A percentile compares a stretch with the other conserved stretches of the same genome.
These are phyloP conservation scores for Platypus cylindrus DNA, from an alignment of 2,888 invertebrate genomes.

Conservation along the genomic window DNA sequence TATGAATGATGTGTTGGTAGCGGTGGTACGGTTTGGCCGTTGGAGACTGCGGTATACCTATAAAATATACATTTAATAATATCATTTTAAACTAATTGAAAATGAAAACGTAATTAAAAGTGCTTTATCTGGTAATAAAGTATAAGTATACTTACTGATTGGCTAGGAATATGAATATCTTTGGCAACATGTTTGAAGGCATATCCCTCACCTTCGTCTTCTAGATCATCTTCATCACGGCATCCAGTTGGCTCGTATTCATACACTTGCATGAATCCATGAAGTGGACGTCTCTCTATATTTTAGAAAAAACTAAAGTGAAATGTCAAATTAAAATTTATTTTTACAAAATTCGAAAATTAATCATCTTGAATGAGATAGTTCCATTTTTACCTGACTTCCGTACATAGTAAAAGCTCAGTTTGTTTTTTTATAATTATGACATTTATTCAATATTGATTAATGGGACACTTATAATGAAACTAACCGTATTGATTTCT, in stretches of 20 bases:
- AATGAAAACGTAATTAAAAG: constrained; percentile 2
- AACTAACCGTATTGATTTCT: constrained; percentile 74
- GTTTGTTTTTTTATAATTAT: too few species aligned
- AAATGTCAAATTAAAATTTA: too few species aligned
- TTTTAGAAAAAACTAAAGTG: too few species aligned
- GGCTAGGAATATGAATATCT: constrained; percentile 33
- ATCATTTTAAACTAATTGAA: neutral
- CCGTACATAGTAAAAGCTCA: too few species aligned
- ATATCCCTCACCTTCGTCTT: constrained; percentile 33
- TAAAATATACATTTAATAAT: constrained; percentile 25
- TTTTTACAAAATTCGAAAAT: too few species aligned
- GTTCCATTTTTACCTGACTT: too few species aligned
- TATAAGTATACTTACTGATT: constrained; percentile 26
- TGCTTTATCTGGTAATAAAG: constrained; percentile 4
- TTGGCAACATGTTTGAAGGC: constrained; percentile 36
- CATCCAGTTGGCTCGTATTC: constrained; percentile 42
- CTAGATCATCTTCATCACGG: constrained; percentile 37
- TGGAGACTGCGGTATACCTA: constrained; percentile 70
- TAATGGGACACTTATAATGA: too few species aligned
- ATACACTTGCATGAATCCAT: constrained; percentile 43
- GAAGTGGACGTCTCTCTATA: constrained; percentile 37
- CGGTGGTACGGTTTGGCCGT: constrained; percentile 32
- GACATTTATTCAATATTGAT: too few species aligned
- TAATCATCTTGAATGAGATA: too few species aligned
- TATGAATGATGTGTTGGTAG: constrained; percentile 20